Evolutionary conservation across 2,888 invertebrate species (phyloP).

Genomic region (Epistrophe grossulariae): DNA sequence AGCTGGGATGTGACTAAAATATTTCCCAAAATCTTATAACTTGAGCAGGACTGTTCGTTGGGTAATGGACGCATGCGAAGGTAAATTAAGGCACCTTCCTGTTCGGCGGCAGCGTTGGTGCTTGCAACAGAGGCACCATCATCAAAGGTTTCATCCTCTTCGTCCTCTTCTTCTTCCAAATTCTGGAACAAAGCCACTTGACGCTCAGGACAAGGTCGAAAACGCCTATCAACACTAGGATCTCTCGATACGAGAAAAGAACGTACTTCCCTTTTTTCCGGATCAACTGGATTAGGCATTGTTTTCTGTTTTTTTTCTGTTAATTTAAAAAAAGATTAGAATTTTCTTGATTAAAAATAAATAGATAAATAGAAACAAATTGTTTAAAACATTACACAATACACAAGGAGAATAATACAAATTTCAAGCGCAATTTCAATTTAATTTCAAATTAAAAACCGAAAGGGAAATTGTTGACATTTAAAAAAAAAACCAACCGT

Average conservation of each 20-base stretch:
- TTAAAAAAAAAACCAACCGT: conserved; percentile 29
- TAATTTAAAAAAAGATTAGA: background rate
- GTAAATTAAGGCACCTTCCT: conserved; percentile 80
- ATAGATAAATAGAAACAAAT: conserved; percentile 27
- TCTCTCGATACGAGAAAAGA: conserved; percentile 81
- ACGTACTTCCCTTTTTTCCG: conserved; percentile 78
- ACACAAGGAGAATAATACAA: background rate
- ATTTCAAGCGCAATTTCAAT: conserved; percentile 32
- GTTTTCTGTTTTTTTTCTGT: background rate
- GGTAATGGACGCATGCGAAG: conserved; percentile 81
- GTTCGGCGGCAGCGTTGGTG: conserved; percentile 72
- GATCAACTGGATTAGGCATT: conserved; percentile 67
- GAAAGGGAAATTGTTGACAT: conserved; percentile 38
- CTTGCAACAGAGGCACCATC: conserved; percentile 34
- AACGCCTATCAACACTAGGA: conserved; percentile 81
- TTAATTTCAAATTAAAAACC: conserved; percentile 58
- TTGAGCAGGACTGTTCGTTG: conserved; percentile 62
- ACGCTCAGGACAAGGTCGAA: conserved; percentile 79
- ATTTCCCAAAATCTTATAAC: conserved; percentile 79
- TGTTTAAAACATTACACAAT: background rate
- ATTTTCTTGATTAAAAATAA: background rate
- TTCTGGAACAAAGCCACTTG: conserved; percentile 78
- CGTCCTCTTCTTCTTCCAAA: conserved; percentile 78
- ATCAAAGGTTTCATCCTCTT: conserved; percentile 69
- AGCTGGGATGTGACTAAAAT: conserved; percentile 78